Conservation (phyloP, 2,888 invertebrate species). For the Prosopocoilus inquinatus region DNA sequence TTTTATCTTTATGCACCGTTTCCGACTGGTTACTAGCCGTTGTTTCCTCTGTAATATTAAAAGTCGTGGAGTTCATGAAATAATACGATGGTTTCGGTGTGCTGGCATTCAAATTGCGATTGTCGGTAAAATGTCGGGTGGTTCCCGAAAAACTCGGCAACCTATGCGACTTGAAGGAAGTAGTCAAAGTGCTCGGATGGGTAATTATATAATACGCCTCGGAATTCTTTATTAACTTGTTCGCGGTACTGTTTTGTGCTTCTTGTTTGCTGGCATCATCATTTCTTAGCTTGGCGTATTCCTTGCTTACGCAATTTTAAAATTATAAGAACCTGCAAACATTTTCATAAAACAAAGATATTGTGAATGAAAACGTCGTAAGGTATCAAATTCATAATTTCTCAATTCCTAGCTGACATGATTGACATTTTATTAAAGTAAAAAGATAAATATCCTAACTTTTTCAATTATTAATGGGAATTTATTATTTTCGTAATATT, state of each 20-base stretch:
- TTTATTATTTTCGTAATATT: no score
- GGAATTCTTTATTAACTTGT: constrained; percentile 17
- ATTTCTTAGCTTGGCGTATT: constrained; percentile 55
- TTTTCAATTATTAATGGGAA: no score
- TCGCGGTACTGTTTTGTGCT: constrained; percentile 12
- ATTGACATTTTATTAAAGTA: no score
- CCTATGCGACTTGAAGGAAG: constrained; percentile 32
- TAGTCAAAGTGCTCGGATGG: constrained; percentile 31
- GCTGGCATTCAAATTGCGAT: constrained; percentile 29
- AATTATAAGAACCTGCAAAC: no score
- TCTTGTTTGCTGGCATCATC: constrained; percentile 36
- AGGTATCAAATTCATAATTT: no score
- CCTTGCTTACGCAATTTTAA: constrained; percentile 55
- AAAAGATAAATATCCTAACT: no score
- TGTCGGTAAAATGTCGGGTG: constrained; percentile 37
- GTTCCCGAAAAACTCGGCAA: constrained; percentile 38
- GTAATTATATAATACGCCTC: constrained; percentile 40
- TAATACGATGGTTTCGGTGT: constrained; percentile 34
- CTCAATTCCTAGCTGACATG: no score
- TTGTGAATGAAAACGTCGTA: no score
- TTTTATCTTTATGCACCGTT: no score
- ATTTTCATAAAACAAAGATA: no score
- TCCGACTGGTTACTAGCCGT: no score
- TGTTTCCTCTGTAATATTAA: no score
- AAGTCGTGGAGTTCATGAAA: constrained; percentile 21